phyloP scores from a whole-genome alignment of 2,797 vertebrate species.

The Rhyacichthys aspro region DNA sequence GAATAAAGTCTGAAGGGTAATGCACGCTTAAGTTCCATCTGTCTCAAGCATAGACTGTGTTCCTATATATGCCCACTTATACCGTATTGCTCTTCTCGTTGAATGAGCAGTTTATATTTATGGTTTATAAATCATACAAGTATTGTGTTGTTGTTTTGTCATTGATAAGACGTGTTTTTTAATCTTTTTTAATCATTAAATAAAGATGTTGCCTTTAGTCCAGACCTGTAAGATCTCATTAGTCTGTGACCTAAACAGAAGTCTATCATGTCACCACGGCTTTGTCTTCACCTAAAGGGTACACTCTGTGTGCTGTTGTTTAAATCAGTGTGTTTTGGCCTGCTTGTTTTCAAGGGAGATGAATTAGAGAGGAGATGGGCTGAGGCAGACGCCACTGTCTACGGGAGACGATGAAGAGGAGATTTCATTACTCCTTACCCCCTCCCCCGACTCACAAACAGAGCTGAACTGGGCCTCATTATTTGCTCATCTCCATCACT shows the following conservation, averaged over 20 bases:
- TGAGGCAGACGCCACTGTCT: conserved; percentile 71
- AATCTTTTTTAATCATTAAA: no score
- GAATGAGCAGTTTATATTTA: no score
- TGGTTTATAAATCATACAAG: no score
- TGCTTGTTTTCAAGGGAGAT: conserved; percentile 75
- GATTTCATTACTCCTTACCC: conserved; percentile 70
- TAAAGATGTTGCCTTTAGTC: conserved; percentile 10
- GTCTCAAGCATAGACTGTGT: no score
- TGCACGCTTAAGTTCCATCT: no score
- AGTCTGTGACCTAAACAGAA: conserved; percentile 33
- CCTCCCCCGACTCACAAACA: conserved; percentile 23
- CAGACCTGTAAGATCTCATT: conserved; percentile 30
- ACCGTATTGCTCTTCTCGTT: no score
- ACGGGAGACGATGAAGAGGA: conserved; percentile 69
- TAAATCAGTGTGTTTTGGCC: conserved; percentile 46
- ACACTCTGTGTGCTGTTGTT: conserved; percentile 41
- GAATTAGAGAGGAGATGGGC: conserved; percentile 65
- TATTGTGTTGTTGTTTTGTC: no score
- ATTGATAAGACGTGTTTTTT: no score
- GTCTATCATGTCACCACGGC: conserved; percentile 48
- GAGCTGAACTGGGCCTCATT: conserved; percentile 64
- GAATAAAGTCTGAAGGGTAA: no score
- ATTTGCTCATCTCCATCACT: conserved; percentile 71
- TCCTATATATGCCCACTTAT: no score
- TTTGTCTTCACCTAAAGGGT: conserved; percentile 50